phyloP scores from a whole-genome alignment of 2,797 vertebrate genomes.

The Neoniphon sammara region DNA sequence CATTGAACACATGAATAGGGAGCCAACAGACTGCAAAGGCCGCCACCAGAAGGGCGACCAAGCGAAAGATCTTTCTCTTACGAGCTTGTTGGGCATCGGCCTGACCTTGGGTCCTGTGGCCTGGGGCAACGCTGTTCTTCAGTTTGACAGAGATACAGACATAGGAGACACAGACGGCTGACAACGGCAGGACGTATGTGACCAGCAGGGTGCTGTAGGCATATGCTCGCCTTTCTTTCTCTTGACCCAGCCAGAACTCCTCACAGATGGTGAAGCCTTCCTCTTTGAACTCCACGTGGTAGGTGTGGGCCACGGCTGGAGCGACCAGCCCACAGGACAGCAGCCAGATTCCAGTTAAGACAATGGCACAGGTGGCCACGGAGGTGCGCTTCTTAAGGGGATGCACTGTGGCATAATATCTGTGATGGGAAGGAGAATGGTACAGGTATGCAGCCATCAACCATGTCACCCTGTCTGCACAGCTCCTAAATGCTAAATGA shows the following conservation, averaged over 20 bases:
- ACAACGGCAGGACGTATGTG: conserved; percentile 87
- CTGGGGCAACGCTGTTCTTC: conserved; percentile 81
- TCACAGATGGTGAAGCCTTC: conserved; percentile 89
- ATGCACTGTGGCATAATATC: conserved; percentile 88
- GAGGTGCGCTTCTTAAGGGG: conserved; percentile 87
- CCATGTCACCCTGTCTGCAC: neutral
- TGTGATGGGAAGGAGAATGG: conserved; percentile 42
- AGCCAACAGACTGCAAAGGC: conserved; percentile 89
- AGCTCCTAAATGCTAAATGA: conserved; percentile 21
- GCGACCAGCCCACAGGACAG: conserved; percentile 85
- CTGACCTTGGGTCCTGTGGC: conserved; percentile 79
- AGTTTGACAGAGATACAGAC: conserved; percentile 88
- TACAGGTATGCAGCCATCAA: neutral
- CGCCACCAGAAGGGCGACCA: conserved; percentile 85
- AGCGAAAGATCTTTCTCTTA: conserved; percentile 86
- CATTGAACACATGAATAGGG: conserved; percentile 89
- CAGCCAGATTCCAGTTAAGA: conserved; percentile 86
- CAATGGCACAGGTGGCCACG: conserved; percentile 77
- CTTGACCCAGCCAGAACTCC: conserved; percentile 88
- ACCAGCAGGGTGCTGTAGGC: conserved; percentile 87
- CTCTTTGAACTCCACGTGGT: conserved; percentile 86
- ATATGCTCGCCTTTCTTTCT: conserved; percentile 82
- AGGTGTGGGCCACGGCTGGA: conserved; percentile 86
- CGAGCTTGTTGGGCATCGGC: conserved; percentile 79
- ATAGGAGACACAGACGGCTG: conserved; percentile 86